Evolutionary conservation across 2,797 vertebrate species (phyloP).

Genomic region (Ctenopoma multispine): DNA sequence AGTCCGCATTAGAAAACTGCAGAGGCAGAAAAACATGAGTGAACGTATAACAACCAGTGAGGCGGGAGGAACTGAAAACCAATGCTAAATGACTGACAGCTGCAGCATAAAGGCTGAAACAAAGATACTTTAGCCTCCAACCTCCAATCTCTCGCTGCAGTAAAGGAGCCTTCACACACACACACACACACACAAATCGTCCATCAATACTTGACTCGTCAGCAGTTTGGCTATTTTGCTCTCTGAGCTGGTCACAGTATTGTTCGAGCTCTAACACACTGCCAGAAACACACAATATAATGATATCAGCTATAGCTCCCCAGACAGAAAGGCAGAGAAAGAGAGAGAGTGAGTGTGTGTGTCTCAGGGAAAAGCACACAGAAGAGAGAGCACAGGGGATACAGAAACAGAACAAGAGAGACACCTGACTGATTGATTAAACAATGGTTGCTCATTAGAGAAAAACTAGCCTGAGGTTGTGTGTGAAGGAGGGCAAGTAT

Average conservation of each 20-base stretch:
- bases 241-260: constrained; percentile 20
- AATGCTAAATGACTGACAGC: constrained; percentile 9
- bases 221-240: constrained; percentile 38
- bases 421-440: constrained; percentile 64
- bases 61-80: neutral
- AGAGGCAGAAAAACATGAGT: neutral
- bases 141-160: constrained; percentile 16
- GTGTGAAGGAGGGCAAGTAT: constrained; percentile 8
- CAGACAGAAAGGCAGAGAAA: neutral
- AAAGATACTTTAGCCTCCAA: neutral
- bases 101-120: constrained; percentile 13
- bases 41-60: neutral
- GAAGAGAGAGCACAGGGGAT: constrained; percentile 24
- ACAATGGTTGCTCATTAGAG: constrained; percentile 66
- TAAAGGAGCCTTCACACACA: constrained; percentile 19
- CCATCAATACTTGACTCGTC: constrained; percentile 42
- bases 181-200: constrained; percentile 11
- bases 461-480: constrained; percentile 46
- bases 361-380: constrained; percentile 8
- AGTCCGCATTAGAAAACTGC: neutral
- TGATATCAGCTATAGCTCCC: constrained; percentile 10
- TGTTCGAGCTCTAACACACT: constrained; percentile 14
- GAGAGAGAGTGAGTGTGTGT: neutral
- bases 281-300: constrained; percentile 14
- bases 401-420: constrained; percentile 50